phyloP scores from a whole-genome alignment of 2,888 invertebrate genomes.

The Cantharis flavilabris region DNA sequence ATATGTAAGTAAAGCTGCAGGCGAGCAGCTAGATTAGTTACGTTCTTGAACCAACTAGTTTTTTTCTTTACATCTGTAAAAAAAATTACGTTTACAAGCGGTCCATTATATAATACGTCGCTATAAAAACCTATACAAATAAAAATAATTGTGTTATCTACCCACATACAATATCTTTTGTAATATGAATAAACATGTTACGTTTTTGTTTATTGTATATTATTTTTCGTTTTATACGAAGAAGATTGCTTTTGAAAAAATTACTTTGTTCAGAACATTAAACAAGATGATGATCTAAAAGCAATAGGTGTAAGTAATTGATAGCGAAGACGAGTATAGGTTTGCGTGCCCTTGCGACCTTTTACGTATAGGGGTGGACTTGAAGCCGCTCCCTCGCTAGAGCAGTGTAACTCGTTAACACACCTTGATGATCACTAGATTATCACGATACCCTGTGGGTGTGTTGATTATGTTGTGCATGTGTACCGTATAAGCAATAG shows the following conservation, averaged over 20 bases:
- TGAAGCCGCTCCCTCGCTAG: slow-evolving; percentile 8
- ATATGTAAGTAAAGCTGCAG: no score
- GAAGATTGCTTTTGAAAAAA: slow-evolving; percentile 10
- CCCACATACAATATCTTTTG: neutral
- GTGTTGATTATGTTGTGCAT: slow-evolving; percentile 4
- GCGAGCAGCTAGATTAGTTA: no score
- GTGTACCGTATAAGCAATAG: neutral
- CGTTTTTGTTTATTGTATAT: neutral
- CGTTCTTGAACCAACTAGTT: no score
- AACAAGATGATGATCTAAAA: slow-evolving; percentile 18
- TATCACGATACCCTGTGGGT: slow-evolving; percentile 21
- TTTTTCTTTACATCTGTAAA: no score
- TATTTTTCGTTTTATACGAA: neutral
- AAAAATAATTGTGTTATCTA: neutral
- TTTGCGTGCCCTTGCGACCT: slow-evolving; percentile 24
- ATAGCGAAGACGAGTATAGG: slow-evolving; percentile 22
- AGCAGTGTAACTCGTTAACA: slow-evolving; percentile 26
- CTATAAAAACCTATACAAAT: neutral
- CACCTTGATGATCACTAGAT: slow-evolving; percentile 26
- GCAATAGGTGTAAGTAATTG: slow-evolving; percentile 22
- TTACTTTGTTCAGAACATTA: slow-evolving; percentile 20
- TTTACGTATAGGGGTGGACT: slow-evolving; percentile 13
- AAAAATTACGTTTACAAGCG: neutral
- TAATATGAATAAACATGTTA: neutral
- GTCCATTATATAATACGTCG: neutral